A percentile compares a stretch with the other conserved stretches of the same genome.
Conservation (phyloP, 1,140 invertebrate genomes). For the Heliconius nattereri region DNA sequence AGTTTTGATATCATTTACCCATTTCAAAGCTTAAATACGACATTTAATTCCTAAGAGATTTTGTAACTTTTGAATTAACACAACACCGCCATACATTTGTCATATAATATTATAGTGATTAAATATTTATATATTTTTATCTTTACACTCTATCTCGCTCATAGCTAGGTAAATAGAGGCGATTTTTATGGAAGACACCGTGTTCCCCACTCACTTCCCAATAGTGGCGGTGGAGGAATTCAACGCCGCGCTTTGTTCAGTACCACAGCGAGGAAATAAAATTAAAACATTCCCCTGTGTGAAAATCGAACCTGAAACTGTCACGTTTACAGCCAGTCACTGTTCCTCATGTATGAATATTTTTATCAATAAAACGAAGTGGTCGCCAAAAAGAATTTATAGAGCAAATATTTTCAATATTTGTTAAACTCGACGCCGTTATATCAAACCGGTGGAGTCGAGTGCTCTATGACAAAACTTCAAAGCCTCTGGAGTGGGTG, state of each 20-base stretch:
- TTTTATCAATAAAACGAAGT: not conserved
- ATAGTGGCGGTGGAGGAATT: too few relatives aligned
- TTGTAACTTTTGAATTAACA: not conserved
- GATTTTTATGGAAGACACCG: too few relatives aligned
- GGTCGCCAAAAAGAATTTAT: not conserved
- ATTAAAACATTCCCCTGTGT: too few relatives aligned
- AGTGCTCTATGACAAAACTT: conserved; percentile 12
- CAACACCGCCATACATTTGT: not conserved
- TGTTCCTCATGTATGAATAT: not conserved
- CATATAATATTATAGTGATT: not conserved
- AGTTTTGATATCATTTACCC: not conserved
- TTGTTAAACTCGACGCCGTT: not conserved
- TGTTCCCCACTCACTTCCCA: too few relatives aligned
- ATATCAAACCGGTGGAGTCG: not conserved
- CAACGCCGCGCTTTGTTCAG: too few relatives aligned
- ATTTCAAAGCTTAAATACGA: not conserved
- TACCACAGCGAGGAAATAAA: too few relatives aligned
- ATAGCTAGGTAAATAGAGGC: too few relatives aligned
- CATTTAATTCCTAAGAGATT: not conserved
- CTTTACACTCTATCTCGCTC: too few relatives aligned
- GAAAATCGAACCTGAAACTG: too few relatives aligned
- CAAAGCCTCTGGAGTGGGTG: not conserved
- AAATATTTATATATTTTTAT: not conserved
- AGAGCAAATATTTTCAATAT: not conserved
- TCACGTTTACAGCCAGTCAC: too few relatives aligned